Percentiles rank a stretch among this genome's conserved stretches.
Evolutionary conservation across 2,888 invertebrate species (phyloP).

Genomic region (Tortrix viridana): DNA sequence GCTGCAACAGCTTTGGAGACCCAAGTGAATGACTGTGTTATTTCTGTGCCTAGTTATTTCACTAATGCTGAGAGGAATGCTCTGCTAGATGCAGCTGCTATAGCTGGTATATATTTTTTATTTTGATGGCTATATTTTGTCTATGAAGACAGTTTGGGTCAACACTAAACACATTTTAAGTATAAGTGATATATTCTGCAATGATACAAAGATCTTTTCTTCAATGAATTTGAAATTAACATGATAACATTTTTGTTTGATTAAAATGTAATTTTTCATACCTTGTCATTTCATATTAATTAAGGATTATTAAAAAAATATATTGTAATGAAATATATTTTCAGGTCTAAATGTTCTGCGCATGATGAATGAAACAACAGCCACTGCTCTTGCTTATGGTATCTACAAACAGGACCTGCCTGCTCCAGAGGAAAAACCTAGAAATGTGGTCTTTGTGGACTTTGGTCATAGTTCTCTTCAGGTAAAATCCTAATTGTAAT

Average conservation of each 20-base stretch:
- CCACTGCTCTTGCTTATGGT: conserved; percentile 98
- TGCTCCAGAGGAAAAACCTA: conserved; percentile 92
- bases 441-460: conserved; percentile 98
- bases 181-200: too few species aligned
- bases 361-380: conserved; percentile 98
- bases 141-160: too few species aligned
- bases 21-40: conserved; percentile 96
- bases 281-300: too few species aligned
- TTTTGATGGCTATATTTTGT: too few species aligned
- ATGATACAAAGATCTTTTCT: too few species aligned
- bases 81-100: conserved; percentile 94
- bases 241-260: too few species aligned
- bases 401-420: conserved; percentile 99
- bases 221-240: too few species aligned
- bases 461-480: conserved; percentile 97
- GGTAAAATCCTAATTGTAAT: too few species aligned
- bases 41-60: conserved; percentile 96
- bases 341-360: conserved; percentile 94
- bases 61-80: conserved; percentile 97
- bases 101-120: conserved; percentile 86
- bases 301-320: too few species aligned
- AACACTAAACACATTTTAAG: too few species aligned
- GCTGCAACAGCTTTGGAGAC: conserved; percentile 94
- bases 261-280: too few species aligned
- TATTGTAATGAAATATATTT: conserved; percentile 35